Percentiles rank a stretch among this genome's conserved stretches.
Evolutionary conservation across 2,113 vertebrate genomes (phyloP).

Genomic region (Plecotus auritus): DNA sequence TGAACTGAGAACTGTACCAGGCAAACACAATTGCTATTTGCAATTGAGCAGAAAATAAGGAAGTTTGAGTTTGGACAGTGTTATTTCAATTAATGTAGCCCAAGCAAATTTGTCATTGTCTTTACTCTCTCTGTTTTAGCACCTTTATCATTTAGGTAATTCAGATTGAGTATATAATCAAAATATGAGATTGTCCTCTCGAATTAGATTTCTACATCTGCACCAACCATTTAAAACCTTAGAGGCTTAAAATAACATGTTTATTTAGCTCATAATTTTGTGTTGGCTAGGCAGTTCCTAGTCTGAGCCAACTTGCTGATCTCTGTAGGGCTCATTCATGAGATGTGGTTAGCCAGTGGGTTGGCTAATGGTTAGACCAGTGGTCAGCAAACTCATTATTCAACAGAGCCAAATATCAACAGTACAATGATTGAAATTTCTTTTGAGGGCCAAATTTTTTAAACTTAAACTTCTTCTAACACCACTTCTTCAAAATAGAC

Average conservation of each 20-base stretch:
- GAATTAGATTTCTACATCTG: background rate
- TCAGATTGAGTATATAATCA: background rate
- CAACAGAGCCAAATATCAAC: too few species aligned
- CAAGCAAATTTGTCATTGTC: background rate
- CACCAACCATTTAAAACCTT: background rate
- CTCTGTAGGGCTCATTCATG: fast-evolving
- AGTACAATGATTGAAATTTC: too few species aligned
- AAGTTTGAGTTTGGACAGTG: background rate
- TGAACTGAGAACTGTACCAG: background rate
- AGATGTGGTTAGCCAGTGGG: fast-evolving
- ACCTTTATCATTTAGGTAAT: background rate
- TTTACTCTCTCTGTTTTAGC: background rate
- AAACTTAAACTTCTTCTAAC: too few species aligned
- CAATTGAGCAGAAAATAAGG: background rate
- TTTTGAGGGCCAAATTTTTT: too few species aligned
- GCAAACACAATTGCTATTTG: background rate
- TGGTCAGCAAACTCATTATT: too few species aligned
- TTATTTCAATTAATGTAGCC: background rate
- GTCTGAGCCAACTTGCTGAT: background rate
- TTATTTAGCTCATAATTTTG: background rate
- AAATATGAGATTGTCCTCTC: background rate
- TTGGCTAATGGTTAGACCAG: background rate
- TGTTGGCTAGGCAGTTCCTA: background rate
- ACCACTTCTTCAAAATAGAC: too few species aligned
- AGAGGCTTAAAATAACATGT: background rate